A percentile compares a stretch with the other conserved stretches of the same genome.
Evolutionary conservation across 2,888 invertebrate species (phyloP).

Genomic region (Dasypogon diadema): DNA sequence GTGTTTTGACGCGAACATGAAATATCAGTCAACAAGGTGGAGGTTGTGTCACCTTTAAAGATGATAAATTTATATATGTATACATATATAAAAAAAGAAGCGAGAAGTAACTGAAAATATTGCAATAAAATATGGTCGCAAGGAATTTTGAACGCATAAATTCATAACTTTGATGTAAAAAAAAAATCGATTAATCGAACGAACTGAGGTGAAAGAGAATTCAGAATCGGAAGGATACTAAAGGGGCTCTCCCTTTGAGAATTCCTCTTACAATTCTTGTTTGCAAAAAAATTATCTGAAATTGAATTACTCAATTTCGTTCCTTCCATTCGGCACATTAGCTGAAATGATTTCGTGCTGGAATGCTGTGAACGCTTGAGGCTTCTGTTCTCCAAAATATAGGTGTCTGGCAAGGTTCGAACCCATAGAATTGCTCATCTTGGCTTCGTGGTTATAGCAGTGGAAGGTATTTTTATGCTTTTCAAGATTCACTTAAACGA

Average conservation of each 20-base stretch:
- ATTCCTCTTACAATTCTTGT: neutral
- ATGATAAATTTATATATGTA: no score
- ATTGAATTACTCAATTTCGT: constrained; percentile 46
- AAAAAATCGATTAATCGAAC: constrained; percentile 33
- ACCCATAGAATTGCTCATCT: neutral
- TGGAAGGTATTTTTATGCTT: neutral
- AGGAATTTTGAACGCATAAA: no score
- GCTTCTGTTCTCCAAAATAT: neutral
- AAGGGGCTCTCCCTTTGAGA: neutral
- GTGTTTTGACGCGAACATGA: constrained; percentile 1
- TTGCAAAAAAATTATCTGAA: constrained; percentile 34
- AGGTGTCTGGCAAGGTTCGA: constrained; percentile 14
- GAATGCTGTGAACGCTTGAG: neutral
- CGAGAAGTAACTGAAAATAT: no score
- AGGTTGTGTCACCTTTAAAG: no score
- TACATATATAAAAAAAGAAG: no score
- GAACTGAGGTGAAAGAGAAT: neutral
- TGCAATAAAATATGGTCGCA: no score
- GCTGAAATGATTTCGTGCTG: constrained; percentile 40
- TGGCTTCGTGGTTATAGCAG: neutral
- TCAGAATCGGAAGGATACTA: constrained; percentile 5
- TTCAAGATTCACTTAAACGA: neutral
- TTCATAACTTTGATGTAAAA: no score
- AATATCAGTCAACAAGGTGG: neutral
- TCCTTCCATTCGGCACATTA: constrained; percentile 38